Percentiles rank a stretch among this genome's conserved stretches.
phyloP scores from a whole-genome alignment of 1,140 invertebrate genomes.

The Aphelinus certus region DNA sequence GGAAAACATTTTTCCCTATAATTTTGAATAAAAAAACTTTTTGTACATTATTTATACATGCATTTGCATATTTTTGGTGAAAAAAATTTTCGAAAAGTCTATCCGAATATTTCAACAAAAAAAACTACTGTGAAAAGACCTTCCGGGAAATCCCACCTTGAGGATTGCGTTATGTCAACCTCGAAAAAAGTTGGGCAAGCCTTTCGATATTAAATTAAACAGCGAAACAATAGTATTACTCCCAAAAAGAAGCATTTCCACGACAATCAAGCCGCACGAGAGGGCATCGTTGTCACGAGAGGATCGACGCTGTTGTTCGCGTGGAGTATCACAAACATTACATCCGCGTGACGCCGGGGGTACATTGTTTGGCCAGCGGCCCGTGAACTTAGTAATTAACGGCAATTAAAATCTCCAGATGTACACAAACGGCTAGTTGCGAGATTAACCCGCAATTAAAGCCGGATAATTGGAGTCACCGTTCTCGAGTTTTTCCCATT shows the following conservation, averaged over 20 bases:
- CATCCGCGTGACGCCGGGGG: background rate
- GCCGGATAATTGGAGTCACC: background rate
- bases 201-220: background rate
- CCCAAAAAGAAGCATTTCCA: background rate
- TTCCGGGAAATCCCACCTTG: too few relatives aligned
- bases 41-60: too few relatives aligned
- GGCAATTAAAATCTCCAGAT: constrained; percentile 6
- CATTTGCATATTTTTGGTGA: too few relatives aligned
- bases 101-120: too few relatives aligned
- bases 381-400: constrained; percentile 15
- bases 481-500: too few relatives aligned
- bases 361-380: background rate
- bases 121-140: too few relatives aligned
- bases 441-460: constrained; percentile 3
- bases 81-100: too few relatives aligned
- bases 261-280: background rate
- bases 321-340: constrained; percentile 4
- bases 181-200: background rate
- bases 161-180: background rate
- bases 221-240: constrained; percentile 2
- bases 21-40: too few relatives aligned
- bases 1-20: too few relatives aligned
- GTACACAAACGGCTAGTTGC: background rate
- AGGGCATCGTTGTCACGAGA: background rate
- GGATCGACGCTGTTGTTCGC: background rate